Percentiles rank a stretch among this genome's conserved stretches.
These are phyloP conservation scores for Pitangus sulphuratus DNA, from an alignment of 2,797 vertebrate genomes.

Conservation along the genomic window DNA sequence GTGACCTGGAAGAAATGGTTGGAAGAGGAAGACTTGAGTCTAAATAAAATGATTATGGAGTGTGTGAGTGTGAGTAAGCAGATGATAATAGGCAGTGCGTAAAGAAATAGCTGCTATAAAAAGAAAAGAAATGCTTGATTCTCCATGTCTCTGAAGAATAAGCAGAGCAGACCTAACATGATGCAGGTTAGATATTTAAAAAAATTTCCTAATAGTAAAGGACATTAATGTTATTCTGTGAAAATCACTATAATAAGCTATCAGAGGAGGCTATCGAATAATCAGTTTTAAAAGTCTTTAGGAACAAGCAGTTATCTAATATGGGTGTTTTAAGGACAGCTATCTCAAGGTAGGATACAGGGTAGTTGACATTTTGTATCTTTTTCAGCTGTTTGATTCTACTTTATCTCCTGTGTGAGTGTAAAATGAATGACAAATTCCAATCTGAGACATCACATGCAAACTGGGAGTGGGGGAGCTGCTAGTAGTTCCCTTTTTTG, in stretches of 20 bases:
- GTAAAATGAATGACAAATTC: too few relatives aligned
- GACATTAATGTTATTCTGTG: background rate
- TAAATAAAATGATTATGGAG: background rate
- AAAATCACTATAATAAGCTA: background rate
- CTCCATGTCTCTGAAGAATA: background rate
- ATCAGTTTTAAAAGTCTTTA: background rate
- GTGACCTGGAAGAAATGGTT: background rate
- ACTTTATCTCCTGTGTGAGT: too few relatives aligned
- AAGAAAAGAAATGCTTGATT: background rate
- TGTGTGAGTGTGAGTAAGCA: background rate
- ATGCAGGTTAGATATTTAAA: background rate
- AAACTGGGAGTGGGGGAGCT: too few relatives aligned
- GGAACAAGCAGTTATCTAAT: background rate
- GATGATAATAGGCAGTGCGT: background rate
- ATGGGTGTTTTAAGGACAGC: too few relatives aligned
- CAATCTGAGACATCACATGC: too few relatives aligned
- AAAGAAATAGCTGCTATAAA: background rate
- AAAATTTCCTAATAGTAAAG: background rate
- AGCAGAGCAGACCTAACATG: background rate
- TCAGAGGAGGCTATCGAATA: background rate
- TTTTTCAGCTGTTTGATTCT: too few relatives aligned
- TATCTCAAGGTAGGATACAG: too few relatives aligned
- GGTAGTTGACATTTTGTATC: too few relatives aligned
- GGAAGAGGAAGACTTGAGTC: background rate
- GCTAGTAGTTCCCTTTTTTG: too few relatives aligned